Conservation (phyloP, 2,888 invertebrate genomes). For the Xestia xanthographa region DNA sequence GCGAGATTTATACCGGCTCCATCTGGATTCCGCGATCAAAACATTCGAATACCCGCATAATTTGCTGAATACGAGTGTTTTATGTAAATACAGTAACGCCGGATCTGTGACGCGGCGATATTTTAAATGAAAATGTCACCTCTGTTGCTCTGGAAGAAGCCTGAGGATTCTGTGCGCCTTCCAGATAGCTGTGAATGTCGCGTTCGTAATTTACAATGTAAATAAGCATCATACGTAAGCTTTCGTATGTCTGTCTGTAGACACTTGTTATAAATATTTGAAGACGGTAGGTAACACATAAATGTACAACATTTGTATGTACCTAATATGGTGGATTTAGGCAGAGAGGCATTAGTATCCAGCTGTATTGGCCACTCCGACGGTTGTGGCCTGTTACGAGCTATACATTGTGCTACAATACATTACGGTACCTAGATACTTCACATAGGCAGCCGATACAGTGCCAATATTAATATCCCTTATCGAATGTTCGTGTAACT, state of each 20-base stretch:
- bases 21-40: slow-evolving; percentile 78
- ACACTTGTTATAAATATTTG: slow-evolving; percentile 59
- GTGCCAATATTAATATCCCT: slow-evolving; percentile 29
- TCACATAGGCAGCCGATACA: slow-evolving; percentile 8
- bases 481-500: neutral
- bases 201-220: slow-evolving; percentile 63
- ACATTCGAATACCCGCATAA: slow-evolving; percentile 77
- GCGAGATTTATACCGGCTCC: slow-evolving; percentile 80
- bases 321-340: slow-evolving; percentile 14
- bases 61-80: slow-evolving; percentile 79
- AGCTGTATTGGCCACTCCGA: slow-evolving; percentile 28
- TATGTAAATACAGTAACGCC: slow-evolving; percentile 76
- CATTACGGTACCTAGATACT: slow-evolving; percentile 16
- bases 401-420: slow-evolving; percentile 26
- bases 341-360: slow-evolving; percentile 18
- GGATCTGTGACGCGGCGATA: slow-evolving; percentile 64
- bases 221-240: slow-evolving; percentile 59
- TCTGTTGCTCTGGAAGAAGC: slow-evolving; percentile 44
- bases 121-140: slow-evolving; percentile 67
- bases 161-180: slow-evolving; percentile 40
- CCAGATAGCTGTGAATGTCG: slow-evolving; percentile 51
- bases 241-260: slow-evolving; percentile 44
- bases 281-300: slow-evolving; percentile 39
- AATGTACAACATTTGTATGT: slow-evolving; percentile 13
- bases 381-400: slow-evolving; percentile 8